Conservation (phyloP, 2,113 vertebrate genomes). For the Oreotrochilus melanogaster region DNA sequence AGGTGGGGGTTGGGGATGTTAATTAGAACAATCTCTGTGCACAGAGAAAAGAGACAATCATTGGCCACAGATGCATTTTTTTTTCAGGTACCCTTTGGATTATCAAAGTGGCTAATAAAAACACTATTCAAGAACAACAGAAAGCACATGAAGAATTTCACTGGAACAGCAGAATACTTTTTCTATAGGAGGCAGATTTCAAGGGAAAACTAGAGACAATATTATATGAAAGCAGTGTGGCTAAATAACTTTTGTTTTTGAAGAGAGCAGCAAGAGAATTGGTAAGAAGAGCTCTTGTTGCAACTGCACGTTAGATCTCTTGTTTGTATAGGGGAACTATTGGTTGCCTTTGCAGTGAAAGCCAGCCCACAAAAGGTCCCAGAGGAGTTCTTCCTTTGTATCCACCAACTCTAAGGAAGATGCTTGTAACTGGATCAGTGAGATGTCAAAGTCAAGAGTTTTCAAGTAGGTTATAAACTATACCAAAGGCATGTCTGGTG, state of each 20-base stretch:
- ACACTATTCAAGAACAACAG: background rate
- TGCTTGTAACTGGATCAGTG: background rate
- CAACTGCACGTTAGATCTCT: background rate
- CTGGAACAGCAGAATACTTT: background rate
- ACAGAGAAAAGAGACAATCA: background rate
- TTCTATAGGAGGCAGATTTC: background rate
- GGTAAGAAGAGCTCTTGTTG: background rate
- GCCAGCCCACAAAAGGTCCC: background rate
- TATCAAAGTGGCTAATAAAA: background rate
- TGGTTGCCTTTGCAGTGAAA: background rate
- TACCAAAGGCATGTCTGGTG: background rate
- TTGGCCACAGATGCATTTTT: background rate
- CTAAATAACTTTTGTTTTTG: background rate
- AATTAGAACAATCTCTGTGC: background rate
- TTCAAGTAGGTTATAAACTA: constrained; percentile 6
- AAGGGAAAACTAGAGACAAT: background rate
- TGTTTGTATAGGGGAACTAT: accelerated
- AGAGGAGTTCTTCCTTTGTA: background rate
- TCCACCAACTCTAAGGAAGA: background rate
- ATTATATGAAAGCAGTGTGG: background rate
- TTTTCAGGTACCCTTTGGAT: background rate
- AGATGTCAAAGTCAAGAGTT: background rate
- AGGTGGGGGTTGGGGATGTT: background rate
- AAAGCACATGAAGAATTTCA: background rate
- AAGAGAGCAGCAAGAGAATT: background rate